Base-by-base conservation (phyloP, 2,797 vertebrate species). In the Sandelia bainsii region DNA sequence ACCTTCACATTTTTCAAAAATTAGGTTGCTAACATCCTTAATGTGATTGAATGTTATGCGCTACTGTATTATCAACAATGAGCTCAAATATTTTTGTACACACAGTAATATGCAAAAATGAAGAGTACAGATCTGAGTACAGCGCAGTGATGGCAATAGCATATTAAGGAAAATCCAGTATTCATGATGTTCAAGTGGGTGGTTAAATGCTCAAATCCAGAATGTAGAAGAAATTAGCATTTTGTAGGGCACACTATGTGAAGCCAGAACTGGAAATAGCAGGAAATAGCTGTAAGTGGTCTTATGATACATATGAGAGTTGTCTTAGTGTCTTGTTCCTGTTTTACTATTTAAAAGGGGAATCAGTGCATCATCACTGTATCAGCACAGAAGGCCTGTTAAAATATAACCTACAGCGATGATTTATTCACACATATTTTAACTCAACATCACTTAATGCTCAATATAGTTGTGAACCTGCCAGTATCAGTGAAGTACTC, bases 261-360 rank as follows among this genome's bases (percentile, higher is more conserved):
- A n/a, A 62, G 32, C 22, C 17, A 50, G 14, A 48, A 37, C 13
- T 60, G 5, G 25, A 62, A 34, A 42, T 17, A 54, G 34, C 19
- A 51, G 11, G 42, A 12, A 39, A 32, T 71, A 59, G 67, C 37
- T 20, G 22, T 53, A 60, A 5, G 16, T 52, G 25, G 45, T 52
- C 13, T 44, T 37, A 29, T 60, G 37, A 39, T 29, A 53, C 29
- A 45, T 29, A 23, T 8, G 19, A 54, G n/a, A 22, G 5, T 44
- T 45, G 32, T 23, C 22, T 23, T 2, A 16, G 23, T 66, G 9
- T 25, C 25, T 45, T 45, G 6, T 56, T 19, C 37, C 52, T 22
- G 13, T 40, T 56, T 44, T 34, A 34, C 25, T 4, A 40, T 12
- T 19, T n/a, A 54, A 52, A 52, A 22, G 22, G 39, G 32, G 29